phyloP scores from a whole-genome alignment of 2,888 invertebrate species.

The Mylabris sibirica region DNA sequence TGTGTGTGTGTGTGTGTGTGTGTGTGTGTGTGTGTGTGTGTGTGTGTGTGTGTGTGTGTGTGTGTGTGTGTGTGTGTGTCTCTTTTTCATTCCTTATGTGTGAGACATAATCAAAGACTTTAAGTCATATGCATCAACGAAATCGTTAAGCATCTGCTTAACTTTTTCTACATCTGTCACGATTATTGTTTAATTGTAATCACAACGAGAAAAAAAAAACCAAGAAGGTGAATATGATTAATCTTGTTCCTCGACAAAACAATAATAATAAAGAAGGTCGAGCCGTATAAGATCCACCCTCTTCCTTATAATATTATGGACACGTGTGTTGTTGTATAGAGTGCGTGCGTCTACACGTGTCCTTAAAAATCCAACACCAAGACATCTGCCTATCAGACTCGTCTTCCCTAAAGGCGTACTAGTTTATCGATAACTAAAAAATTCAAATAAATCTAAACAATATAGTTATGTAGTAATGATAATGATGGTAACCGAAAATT shows the following conservation, averaged over 20 bases:
- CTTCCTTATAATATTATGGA: slow-evolving; percentile 42
- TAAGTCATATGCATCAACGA: background rate
- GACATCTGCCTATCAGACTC: slow-evolving; percentile 10
- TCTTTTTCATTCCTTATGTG: no score
- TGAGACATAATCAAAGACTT: slow-evolving; percentile 3
- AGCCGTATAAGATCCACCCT: slow-evolving; percentile 36
- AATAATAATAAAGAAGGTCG: slow-evolving; percentile 1
- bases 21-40: background rate
- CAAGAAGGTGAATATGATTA: slow-evolving; percentile 13
- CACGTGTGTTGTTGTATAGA: slow-evolving; percentile 42
- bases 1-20: background rate
- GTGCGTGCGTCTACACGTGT: slow-evolving; percentile 47
- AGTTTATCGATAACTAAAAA: background rate
- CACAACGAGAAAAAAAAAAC: background rate
- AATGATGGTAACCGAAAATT: background rate
- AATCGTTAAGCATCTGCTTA: background rate
- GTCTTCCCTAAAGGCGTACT: slow-evolving; percentile 6
- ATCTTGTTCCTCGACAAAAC: slow-evolving; percentile 4
- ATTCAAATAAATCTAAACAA: slow-evolving; percentile 10
- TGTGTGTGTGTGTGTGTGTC: no score
- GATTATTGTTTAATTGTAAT: slow-evolving; percentile 11
- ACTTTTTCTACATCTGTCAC: slow-evolving; percentile 12
- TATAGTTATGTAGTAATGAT: slow-evolving; percentile 1
- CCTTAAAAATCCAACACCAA: slow-evolving; percentile 18
- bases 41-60: background rate